Conservation (phyloP, 2,113 vertebrate species). For the Dissostichus mawsoni region DNA sequence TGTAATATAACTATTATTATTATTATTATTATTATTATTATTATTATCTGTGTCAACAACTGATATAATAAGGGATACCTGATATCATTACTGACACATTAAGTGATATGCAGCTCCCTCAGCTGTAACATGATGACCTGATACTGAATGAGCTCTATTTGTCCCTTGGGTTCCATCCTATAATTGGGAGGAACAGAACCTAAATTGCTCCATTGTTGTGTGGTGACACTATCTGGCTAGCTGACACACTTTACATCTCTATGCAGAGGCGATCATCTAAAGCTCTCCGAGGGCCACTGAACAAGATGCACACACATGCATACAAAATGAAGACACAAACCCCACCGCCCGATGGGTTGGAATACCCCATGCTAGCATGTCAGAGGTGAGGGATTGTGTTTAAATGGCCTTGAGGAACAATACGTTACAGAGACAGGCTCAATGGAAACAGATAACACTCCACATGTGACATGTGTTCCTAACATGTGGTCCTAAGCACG, state of each 20-base stretch:
- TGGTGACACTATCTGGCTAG: conserved; percentile 9
- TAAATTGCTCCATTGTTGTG: conserved; percentile 24
- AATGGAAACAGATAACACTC: conserved; percentile 1
- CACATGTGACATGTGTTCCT: too few species aligned
- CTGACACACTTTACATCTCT: conserved; percentile 12
- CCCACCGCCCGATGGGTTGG: conserved; percentile 12
- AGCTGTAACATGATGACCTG: conserved; percentile 2
- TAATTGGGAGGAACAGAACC: not conserved
- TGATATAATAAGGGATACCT: not conserved
- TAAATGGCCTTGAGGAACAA: conserved; percentile 19
- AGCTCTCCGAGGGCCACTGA: conserved; percentile 17
- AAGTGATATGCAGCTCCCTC: not conserved
- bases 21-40: too few species aligned
- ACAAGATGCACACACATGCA: conserved; percentile 9
- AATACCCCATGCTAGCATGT: conserved; percentile 16
- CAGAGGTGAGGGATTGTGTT: conserved; percentile 40
- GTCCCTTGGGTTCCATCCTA: conserved; percentile 10
- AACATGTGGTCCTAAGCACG: conserved; percentile 41
- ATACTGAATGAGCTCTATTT: not conserved
- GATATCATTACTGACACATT: not conserved
- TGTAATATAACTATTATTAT: not conserved
- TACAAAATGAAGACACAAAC: not conserved
- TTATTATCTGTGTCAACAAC: not conserved
- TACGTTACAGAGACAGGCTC: conserved; percentile 2
- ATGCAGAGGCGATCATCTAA: too few species aligned